Conservation (phyloP, 2,113 vertebrate species). For the Grantiella picta region DNA sequence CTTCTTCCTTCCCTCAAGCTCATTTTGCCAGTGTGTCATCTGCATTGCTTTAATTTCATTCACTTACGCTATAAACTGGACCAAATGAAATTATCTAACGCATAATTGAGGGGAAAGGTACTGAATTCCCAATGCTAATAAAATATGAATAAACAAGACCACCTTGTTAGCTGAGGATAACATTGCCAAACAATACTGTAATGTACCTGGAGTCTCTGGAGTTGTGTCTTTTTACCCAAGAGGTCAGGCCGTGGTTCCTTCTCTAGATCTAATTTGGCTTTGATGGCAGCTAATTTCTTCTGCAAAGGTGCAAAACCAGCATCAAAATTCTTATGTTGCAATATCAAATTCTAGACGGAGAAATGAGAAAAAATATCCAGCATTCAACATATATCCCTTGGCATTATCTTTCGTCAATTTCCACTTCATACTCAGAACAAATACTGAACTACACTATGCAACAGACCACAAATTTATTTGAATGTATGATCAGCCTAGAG, state of each 20-base stretch:
- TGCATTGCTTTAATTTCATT: not conserved
- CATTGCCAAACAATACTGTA: not conserved
- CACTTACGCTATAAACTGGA: not conserved
- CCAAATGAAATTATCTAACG: not conserved
- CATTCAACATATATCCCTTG: not conserved
- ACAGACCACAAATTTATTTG: not conserved
- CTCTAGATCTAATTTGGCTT: conserved; percentile 63
- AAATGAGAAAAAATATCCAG: not conserved
- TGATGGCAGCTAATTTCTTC: conserved; percentile 71
- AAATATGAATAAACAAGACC: not conserved
- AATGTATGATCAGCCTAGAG: not conserved
- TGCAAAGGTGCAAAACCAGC: conserved; percentile 69
- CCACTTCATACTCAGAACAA: not conserved
- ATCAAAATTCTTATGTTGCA: conserved; percentile 82
- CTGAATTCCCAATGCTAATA: not conserved
- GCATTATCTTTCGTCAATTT: not conserved
- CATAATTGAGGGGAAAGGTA: not conserved
- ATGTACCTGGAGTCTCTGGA: conserved; percentile 82
- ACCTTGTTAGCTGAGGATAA: not conserved
- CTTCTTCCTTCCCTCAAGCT: not conserved
- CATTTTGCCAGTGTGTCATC: not conserved
- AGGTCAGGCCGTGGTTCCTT: conserved; percentile 77
- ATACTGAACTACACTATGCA: not conserved
- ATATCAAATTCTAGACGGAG: conserved; percentile 75
- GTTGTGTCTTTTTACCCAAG: conserved; percentile 83